Percentiles rank a stretch among this genome's conserved stretches.
Evolutionary conservation across 2,797 vertebrate species (phyloP).

Genomic region (Pangasius larnaudii): DNA sequence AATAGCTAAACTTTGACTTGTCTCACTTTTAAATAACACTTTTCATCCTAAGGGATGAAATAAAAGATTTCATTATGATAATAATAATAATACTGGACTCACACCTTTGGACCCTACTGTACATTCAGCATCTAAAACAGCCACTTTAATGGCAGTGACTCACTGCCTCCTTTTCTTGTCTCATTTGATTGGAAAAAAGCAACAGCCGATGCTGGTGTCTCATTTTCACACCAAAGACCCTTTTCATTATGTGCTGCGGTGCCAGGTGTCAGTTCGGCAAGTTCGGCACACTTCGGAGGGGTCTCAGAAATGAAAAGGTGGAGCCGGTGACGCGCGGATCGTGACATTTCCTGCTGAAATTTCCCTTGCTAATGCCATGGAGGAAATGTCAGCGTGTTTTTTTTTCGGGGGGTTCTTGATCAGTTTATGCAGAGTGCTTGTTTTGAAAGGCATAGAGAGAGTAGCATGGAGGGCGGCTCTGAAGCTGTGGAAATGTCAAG

Average conservation of each 20-base stretch:
- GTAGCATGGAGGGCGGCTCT: slow-evolving; percentile 53
- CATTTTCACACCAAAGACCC: slow-evolving; percentile 31
- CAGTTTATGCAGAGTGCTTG: slow-evolving; percentile 59
- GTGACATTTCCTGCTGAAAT: slow-evolving; percentile 70
- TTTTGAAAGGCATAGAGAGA: slow-evolving; percentile 57
- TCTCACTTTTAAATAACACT: too few relatives aligned
- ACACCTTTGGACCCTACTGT: background rate
- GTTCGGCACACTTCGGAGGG: slow-evolving; percentile 20
- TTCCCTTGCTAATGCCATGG: slow-evolving; percentile 66
- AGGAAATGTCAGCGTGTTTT: slow-evolving; percentile 72
- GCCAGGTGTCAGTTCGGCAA: slow-evolving; percentile 25
- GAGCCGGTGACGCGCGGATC: slow-evolving; percentile 43
- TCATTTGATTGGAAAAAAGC: background rate
- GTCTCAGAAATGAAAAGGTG: slow-evolving; percentile 44
- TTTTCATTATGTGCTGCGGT: slow-evolving; percentile 40
- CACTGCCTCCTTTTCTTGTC: background rate
- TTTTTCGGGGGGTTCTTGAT: slow-evolving; percentile 55
- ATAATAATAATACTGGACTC: background rate
- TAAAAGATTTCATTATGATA: background rate
- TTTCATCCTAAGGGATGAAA: background rate
- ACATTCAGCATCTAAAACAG: background rate
- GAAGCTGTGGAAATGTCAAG: slow-evolving; percentile 77
- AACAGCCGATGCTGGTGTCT: slow-evolving; percentile 3
- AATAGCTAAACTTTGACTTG: background rate
- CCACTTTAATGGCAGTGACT: background rate